phyloP scores from a whole-genome alignment of 1,140 invertebrate species.

The Nymphalis io region DNA sequence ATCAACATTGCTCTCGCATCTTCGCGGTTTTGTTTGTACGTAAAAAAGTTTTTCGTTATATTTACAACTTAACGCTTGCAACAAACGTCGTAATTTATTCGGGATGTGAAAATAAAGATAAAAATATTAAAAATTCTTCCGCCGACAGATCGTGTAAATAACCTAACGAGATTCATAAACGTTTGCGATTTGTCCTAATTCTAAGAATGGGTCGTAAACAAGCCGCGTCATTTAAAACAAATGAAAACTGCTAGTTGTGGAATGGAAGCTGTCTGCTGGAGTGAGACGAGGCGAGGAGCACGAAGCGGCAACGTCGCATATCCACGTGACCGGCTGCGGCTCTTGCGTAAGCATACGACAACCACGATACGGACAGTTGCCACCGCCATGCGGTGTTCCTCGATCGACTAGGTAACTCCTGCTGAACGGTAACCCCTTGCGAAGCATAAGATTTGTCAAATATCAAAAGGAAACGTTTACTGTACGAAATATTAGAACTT shows the following conservation, averaged over 20 bases:
- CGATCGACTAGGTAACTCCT: slow-evolving; percentile 40
- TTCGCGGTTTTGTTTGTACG: slow-evolving; percentile 17
- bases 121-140: slow-evolving; percentile 37
- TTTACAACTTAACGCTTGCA: neutral
- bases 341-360: slow-evolving; percentile 78
- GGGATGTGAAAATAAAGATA: slow-evolving; percentile 13
- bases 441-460: no score
- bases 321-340: slow-evolving; percentile 73
- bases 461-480: no score
- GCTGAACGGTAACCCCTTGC: slow-evolving; percentile 47
- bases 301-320: slow-evolving; percentile 69
- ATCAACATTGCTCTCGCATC: slow-evolving; percentile 58
- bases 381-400: slow-evolving; percentile 44
- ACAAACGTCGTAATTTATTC: neutral
- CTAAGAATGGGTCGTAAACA: slow-evolving; percentile 71
- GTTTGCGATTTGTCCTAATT: slow-evolving; percentile 61
- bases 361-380: slow-evolving; percentile 50
- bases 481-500: no score
- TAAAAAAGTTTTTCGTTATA: neutral
- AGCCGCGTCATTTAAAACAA: slow-evolving; percentile 73
- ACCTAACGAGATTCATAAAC: slow-evolving; percentile 41
- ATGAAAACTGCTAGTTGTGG: slow-evolving; percentile 72
- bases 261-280: slow-evolving; percentile 62
- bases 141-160: slow-evolving; percentile 44
- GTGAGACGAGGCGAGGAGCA: slow-evolving; percentile 54